Base-by-base conservation (phyloP, 2,888 invertebrate genomes). In the Standfussiana lucernea region DNA sequence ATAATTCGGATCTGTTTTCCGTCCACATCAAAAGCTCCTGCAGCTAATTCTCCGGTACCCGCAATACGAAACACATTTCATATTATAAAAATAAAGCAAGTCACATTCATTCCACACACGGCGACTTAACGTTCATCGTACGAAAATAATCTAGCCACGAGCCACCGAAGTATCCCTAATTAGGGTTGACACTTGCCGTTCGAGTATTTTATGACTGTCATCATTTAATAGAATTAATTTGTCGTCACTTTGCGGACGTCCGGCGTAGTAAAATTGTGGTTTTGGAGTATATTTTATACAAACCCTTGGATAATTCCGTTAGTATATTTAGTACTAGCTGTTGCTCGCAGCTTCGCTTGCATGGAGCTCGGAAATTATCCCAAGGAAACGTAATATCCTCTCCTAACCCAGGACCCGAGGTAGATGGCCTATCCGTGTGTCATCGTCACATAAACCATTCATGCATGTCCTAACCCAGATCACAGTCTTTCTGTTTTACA, bases 101-200 rank as follows among this genome's bases (percentile, higher is more conserved):
- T 10, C 45, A 77, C 62, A 74, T 79, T 74, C 76, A 79, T 80
- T 79, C 72, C 72, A 62, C 74, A 71, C 72, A 75, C 75, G 77
- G 70, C 65, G 72, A 67, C 78, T 75, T 62, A 69, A 53, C 77
- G 71, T 79, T 75, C 74, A 72, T 59, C 62, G 82, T 74, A 82
- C 88, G 75, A 88, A 88, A 88, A 87, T 88, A 86, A 80, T 80
- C 82, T 56, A 78, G 76, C 69, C 77, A 79, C 77, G 75, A 78
- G 77, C 76, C 73, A 76, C 72, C 69, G 50, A 72, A 68, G 69
- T 68, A 77, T 72, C 69, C 77, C 85, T 64, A 77, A 80, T 78
- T 78, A 88, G 80, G 88, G 89, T 21, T 85, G 87, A 15, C 67
- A 75, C 69, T 65, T 32, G 4, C 40, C 50, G 70, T 53, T 62